phyloP scores from a whole-genome alignment of 1,140 invertebrate species.

The Drosophila bocqueti region DNA sequence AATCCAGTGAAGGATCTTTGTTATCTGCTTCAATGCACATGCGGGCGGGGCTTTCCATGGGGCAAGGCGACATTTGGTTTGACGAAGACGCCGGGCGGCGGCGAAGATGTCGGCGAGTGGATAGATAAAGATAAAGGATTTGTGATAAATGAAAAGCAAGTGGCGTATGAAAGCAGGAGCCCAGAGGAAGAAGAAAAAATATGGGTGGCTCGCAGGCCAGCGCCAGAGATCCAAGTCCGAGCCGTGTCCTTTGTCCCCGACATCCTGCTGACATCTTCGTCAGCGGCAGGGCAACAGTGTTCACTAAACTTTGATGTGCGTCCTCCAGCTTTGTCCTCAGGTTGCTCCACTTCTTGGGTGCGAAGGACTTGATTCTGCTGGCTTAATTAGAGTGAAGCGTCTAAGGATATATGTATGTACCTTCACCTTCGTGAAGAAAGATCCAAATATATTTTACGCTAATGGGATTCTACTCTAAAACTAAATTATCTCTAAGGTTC shows the following conservation, averaged over 20 bases:
- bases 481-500: no score
- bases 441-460: neutral
- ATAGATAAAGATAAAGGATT: slow-evolving; percentile 78
- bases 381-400: slow-evolving; percentile 28
- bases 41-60: slow-evolving; percentile 52
- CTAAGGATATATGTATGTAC: neutral
- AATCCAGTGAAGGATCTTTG: slow-evolving; percentile 81
- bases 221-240: slow-evolving; percentile 17
- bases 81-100: slow-evolving; percentile 58
- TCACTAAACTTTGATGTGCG: slow-evolving; percentile 40
- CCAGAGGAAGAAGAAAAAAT: slow-evolving; percentile 61
- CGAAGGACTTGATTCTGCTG: neutral
- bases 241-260: slow-evolving; percentile 26
- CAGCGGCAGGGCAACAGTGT: slow-evolving; percentile 40
- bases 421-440: neutral
- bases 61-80: slow-evolving; percentile 63
- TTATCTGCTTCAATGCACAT: slow-evolving; percentile 77
- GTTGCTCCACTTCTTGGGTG: slow-evolving; percentile 28
- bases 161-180: slow-evolving; percentile 77
- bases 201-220: slow-evolving; percentile 45
- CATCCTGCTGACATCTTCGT: slow-evolving; percentile 65
- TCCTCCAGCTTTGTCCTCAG: slow-evolving; percentile 14
- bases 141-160: slow-evolving; percentile 83
- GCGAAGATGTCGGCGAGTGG: slow-evolving; percentile 73
- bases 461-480: neutral